Base-by-base conservation (phyloP, 2,797 vertebrate genomes). In the Xiphorhynchus erythropygius region DNA sequence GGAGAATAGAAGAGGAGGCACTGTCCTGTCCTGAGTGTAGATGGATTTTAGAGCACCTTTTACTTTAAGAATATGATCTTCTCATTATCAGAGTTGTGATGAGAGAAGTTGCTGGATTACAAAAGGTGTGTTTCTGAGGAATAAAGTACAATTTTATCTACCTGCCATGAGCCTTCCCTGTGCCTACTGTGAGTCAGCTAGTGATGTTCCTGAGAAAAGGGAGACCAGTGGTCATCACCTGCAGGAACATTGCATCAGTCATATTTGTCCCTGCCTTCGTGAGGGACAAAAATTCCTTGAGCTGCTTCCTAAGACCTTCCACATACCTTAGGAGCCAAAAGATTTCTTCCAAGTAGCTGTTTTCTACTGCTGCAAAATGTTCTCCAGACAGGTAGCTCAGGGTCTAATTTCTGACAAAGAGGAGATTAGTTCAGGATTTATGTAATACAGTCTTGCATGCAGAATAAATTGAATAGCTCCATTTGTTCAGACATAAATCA, bases 401-500 rank as follows among this genome's bases (percentile, higher is more conserved):
- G 32, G 41, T 86, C 64, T 94, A 64, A 88, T 91, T 91, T 94
- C 69, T 91, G 91, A 84, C 80, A 74, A 82, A 87, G 79, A 88
- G 30, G 41, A 76, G 77, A 84, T 94, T 73, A 93, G 76, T 49
- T 87, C 39, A 91, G 89, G 76, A 95, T 96, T 94, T 96, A 86
- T 84, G 74, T 91, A 69, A 94, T 56, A 30, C 88, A 84, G 70
- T 77, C 67, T 41, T 93, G 77, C 56, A 60, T 93, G 73, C 59
- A 74, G 85, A 64, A 64, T 70, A 70, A 93, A 87, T 93, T 86
- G 80, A 93, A 95, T 60, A 88, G 69, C 85, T 94, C 74, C 30
- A 67, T 90, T 95, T 94, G 90, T 84, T 90, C 77, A 82, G 77
- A 44, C 74, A 82, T 93, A 95, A 94, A 93, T 94, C 93, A 88